Evolutionary conservation across 2,888 invertebrate genomes (phyloP), one percentile per base, ranked within the genome.

Genomic region (Nephrocerus scutellatus): DNA sequence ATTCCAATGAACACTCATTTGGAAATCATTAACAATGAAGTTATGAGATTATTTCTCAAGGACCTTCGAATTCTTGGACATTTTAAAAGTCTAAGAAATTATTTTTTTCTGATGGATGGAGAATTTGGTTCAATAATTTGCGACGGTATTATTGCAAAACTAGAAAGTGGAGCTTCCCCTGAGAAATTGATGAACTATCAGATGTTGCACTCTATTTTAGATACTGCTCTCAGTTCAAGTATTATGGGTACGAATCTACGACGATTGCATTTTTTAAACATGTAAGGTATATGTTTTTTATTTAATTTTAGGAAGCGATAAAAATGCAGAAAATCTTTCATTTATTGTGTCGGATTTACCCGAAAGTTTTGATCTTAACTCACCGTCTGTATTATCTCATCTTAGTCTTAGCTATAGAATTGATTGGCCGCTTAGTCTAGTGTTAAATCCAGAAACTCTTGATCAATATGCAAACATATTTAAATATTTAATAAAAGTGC

Each of bases 81-180:
- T 64, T 71, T 86, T 48, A 75, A 76, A 29, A 81, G 80, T 60
- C 63, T 87, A n/a, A 74, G 83, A 30, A 80, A 82, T 56, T 86
- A 82, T 53, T 87, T 81, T 60, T 85, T 87, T 52, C 60, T 86
- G 16, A 74, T 84, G 71, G 84, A 87, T 50, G 86, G 86, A 1
- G 84, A 86, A 62, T 87, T 86, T 61, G 80, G 80, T 0, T 75
- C 76, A 21, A 78, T 77, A 48, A 76, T 87, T 12, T 83, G 82
- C 22, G 74, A 77, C 33, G 80, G 79, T 47, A 64, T 87, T 41
- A 83, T 84, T 47, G 70, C 74, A 1, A 78, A 78, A 45, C 61
- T 86, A 34, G 78, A 79, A 37, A 72, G 74, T n/a, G 79, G 77
- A 2, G 64, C 76, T 19, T 72, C 74, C 50, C 83, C 84, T 0